Percentiles rank a stretch among this genome's conserved stretches.
Evolutionary conservation across 2,797 vertebrate species (phyloP).

Genomic region (Rhinatrema bivittatum): DNA sequence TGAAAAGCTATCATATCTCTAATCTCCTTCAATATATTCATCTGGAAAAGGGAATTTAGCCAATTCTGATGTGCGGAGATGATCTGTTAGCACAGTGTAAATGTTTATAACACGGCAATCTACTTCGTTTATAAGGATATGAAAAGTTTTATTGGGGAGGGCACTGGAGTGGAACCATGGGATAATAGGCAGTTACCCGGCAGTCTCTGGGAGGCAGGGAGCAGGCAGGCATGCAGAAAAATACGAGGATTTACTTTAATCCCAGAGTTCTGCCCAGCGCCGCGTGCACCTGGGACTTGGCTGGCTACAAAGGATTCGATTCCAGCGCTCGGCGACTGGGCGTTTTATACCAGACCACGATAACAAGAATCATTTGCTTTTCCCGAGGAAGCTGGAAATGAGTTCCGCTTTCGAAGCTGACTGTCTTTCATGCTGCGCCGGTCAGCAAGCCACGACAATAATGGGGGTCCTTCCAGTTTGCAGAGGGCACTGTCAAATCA

Average conservation of each 20-base stretch:
- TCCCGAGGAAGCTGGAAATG: conserved; percentile 23
- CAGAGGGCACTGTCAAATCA: no score
- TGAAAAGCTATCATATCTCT: conserved; percentile 99
- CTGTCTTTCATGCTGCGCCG: conserved; percentile 15
- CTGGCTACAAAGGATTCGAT: conserved; percentile 48
- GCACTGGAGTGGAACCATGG: conserved; percentile 96
- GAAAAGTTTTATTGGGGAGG: conserved; percentile 99
- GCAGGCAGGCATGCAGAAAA: conserved; percentile 97
- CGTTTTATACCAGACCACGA: conserved; percentile 20
- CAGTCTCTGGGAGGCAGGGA: conserved; percentile 95
- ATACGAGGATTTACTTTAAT: conserved; percentile 98
- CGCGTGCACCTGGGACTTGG: conserved; percentile 55
- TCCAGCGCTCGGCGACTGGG: conserved; percentile 22
- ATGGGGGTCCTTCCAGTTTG: conserved; percentile 1
- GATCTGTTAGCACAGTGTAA: conserved; percentile 99
- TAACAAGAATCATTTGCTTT: conserved; percentile 39
- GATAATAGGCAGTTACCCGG: conserved; percentile 99
- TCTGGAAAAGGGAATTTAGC: conserved; percentile 99
- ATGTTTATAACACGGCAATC: conserved; percentile 99
- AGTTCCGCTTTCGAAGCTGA: conserved; percentile 19
- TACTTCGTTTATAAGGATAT: conserved; percentile 99
- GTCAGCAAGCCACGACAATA: conserved; percentile 2
- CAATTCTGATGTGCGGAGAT: conserved; percentile 99
- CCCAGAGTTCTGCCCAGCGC: conserved; percentile 82
- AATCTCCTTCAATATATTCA: conserved; percentile 99